phyloP scores from a whole-genome alignment of 2,888 invertebrate genomes.

The Scrobipalpa costella region DNA sequence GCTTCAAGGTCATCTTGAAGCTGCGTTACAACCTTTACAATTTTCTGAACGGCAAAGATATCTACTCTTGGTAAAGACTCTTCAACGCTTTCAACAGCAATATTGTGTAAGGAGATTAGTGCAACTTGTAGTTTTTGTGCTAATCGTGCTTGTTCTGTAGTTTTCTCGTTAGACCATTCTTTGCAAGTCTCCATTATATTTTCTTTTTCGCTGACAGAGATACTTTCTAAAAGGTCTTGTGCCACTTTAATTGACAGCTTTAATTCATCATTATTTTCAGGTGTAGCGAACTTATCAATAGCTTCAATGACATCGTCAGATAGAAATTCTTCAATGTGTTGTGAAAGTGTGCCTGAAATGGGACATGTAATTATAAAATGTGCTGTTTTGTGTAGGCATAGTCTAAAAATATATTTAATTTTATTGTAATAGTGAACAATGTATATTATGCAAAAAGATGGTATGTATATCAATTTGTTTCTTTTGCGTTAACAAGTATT shows the following conservation, averaged over 20 bases:
- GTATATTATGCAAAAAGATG: neutral
- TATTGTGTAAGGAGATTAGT: conserved; percentile 8
- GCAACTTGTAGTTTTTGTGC: neutral
- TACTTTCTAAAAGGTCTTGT: neutral
- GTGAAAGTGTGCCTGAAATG: conserved; percentile 3
- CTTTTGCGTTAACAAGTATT: too few relatives aligned
- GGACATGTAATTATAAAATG: neutral
- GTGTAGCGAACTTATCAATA: neutral
- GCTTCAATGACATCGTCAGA: conserved; percentile 10
- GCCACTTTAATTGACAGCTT: conserved; percentile 12
- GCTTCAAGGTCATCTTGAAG: conserved; percentile 24
- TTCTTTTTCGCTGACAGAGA: neutral
- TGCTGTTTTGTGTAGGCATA: too few relatives aligned
- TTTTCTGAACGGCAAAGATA: neutral
- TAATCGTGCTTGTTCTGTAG: neutral
- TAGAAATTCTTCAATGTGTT: conserved; percentile 12
- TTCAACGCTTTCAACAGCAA: neutral
- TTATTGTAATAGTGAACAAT: neutral
- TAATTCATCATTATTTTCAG: neutral
- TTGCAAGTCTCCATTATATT: neutral
- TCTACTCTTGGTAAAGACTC: conserved; percentile 5
- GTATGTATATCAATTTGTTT: neutral
- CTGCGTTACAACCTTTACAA: conserved; percentile 9
- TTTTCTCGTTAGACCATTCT: neutral
- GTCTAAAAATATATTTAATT: too few relatives aligned